These are phyloP conservation scores for Sminthurinus signatus DNA, from an alignment of 1,140 invertebrate genomes.

Conservation along the genomic window DNA sequence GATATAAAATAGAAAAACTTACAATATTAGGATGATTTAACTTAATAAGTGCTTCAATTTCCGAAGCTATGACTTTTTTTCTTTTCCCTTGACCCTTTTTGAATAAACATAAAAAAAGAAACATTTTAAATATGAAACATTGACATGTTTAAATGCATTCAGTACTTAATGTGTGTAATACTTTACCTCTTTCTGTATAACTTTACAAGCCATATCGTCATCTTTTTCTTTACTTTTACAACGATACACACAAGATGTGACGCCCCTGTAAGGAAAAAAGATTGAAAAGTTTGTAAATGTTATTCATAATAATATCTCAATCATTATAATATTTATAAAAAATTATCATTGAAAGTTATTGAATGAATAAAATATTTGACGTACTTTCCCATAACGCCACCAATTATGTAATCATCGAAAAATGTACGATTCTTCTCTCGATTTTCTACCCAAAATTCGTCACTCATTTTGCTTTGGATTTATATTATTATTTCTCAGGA, in stretches of 20 bases:
- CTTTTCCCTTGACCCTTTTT: slow-evolving; percentile 43
- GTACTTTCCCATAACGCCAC: slow-evolving; percentile 44
- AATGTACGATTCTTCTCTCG: slow-evolving; percentile 22
- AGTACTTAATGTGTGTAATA: not conserved
- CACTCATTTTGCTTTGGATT: slow-evolving; percentile 18
- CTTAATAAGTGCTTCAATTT: slow-evolving; percentile 42
- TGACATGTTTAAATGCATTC: not conserved
- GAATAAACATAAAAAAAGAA: not conserved
- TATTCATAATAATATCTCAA: not conserved
- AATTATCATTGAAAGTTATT: not conserved
- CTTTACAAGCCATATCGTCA: slow-evolving; percentile 44
- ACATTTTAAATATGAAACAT: not conserved
- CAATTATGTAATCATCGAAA: slow-evolving; percentile 42
- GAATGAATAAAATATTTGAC: not conserved
- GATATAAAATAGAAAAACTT: slow-evolving; percentile 21
- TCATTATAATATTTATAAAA: not conserved
- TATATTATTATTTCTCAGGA: no score
- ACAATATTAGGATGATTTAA: slow-evolving; percentile 45
- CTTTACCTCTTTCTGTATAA: slow-evolving; percentile 43
- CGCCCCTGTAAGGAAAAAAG: slow-evolving; percentile 42
- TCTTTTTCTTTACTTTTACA: slow-evolving; percentile 43
- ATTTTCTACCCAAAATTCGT: slow-evolving; percentile 37
- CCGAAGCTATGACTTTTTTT: slow-evolving; percentile 41
- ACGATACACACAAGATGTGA: slow-evolving; percentile 43
- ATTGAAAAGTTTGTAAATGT: not conserved